Evolutionary conservation across 2,797 vertebrate genomes (phyloP), one percentile per base, ranked within the genome.

Genomic region (Spea hammondii): DNA sequence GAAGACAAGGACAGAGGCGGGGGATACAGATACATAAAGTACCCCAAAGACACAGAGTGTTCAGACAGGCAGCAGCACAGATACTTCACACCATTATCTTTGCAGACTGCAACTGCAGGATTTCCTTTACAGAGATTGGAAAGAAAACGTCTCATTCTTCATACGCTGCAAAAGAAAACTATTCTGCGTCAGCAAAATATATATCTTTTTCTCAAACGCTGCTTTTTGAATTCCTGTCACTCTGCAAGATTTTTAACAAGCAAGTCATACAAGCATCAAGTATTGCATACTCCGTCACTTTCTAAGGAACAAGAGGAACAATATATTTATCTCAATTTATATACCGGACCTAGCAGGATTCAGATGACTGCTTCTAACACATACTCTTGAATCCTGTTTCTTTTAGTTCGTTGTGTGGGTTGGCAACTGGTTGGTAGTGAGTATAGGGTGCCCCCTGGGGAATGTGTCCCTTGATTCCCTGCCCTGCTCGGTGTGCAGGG

Each of bases 401-500:
- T 45, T 51, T 49, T 65, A 82, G 82, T 83, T 86, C 82, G 69
- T 44, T 50, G 67, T 50, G 32, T 49, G 53, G 77, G 68, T 66
- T 72, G 79, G 70, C 79, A 82, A 77, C 74, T 77, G 74, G 57
- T 77, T 57, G 13, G 11, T 72, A 48, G 60, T 55, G 57, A 17
- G 50, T 57, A 65, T 68, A 71, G 73, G 64, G 65, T 68, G 55
- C 55, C 64, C 70, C 67, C 67, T 7, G 12, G 75, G 80, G 75
- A 68, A 74, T 82, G 80, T 65, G 55, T 74, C 80, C 80, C 79
- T 64, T 82, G 79, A 14, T 69, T 49, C 70, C 17, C n/a, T 64
- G 65, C 79, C 79, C 75, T 77, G 80, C 75, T 74, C 44, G 65
- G 65, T 48, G 70, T 78, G 79, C 84, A 76, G 84, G 83, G 89